These are phyloP conservation scores for Phaenicophaeus curvirostris DNA, from an alignment of 2,797 vertebrate species.

Conservation along the genomic window DNA sequence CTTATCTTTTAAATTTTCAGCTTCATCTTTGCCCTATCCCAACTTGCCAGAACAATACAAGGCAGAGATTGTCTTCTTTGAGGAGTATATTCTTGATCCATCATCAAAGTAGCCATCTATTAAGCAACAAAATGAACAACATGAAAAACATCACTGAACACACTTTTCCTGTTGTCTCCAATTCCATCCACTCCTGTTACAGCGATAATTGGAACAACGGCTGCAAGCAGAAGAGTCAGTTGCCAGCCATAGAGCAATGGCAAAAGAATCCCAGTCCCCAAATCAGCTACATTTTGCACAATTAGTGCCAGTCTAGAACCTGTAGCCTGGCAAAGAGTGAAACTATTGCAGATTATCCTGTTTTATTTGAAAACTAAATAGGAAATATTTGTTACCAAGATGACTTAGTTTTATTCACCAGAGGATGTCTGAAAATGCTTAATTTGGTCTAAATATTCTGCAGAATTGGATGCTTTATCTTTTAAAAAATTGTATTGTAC, in stretches of 20 bases:
- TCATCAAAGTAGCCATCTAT: neutral
- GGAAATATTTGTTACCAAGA: neutral
- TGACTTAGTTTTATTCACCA: neutral
- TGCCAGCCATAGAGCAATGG: constrained; percentile 88
- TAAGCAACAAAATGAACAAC: neutral
- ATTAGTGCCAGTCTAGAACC: constrained; percentile 84
- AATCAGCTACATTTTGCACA: constrained; percentile 85
- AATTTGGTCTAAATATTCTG: neutral
- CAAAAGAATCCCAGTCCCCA: constrained; percentile 84
- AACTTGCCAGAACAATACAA: neutral
- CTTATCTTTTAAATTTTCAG: neutral
- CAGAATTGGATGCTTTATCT: neutral
- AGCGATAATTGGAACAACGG: constrained; percentile 83
- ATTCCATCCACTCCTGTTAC: constrained; percentile 84
- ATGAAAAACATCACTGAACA: neutral
- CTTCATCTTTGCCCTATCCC: neutral
- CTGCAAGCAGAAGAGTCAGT: constrained; percentile 84
- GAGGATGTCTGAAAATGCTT: neutral
- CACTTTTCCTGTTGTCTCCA: constrained; percentile 88
- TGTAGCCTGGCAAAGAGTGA: constrained; percentile 77
- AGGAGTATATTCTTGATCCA: neutral
- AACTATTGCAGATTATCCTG: neutral
- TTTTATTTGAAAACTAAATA: neutral
- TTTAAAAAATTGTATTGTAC: neutral
- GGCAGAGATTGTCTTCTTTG: neutral